Evolutionary conservation across 2,888 invertebrate genomes (phyloP).

Genomic region (Erebia aethiops): DNA sequence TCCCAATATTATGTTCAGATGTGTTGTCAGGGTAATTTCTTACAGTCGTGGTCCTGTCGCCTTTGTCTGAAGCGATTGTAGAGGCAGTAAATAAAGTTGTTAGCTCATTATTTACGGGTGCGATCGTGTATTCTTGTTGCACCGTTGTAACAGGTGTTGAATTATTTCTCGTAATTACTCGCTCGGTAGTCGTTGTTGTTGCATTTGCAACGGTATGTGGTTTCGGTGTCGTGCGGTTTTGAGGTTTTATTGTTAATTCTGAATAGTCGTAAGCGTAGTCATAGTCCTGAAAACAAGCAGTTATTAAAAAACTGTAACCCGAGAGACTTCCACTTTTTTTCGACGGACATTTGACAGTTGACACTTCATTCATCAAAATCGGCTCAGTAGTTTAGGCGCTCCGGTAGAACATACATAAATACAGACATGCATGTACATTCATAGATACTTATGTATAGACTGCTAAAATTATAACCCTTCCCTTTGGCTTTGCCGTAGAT

Average conservation of each 20-base stretch:
- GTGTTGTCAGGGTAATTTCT: constrained; percentile 43
- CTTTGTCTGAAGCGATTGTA: constrained; percentile 31
- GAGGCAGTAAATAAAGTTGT: constrained; percentile 28
- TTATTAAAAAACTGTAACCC: no score
- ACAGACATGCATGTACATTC: no score
- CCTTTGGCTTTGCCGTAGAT: no score
- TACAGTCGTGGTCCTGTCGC: constrained; percentile 40
- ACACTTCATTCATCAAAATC: no score
- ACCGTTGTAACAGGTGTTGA: constrained; percentile 46
- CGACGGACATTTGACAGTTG: no score
- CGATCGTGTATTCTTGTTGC: constrained; percentile 42
- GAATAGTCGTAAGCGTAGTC: constrained; percentile 89
- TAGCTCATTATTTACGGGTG: constrained; percentile 35
- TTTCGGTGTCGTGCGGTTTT: constrained; percentile 69
- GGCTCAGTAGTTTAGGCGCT: no score
- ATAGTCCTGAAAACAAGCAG: constrained; percentile 83
- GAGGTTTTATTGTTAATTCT: constrained; percentile 87
- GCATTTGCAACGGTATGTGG: constrained; percentile 62
- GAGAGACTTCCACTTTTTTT: no score
- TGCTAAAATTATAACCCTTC: no score
- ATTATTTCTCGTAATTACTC: constrained; percentile 49
- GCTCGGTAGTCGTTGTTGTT: constrained; percentile 44
- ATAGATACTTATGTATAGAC: no score
- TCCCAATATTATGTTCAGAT: constrained; percentile 34
- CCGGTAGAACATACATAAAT: no score